Evolutionary conservation across 2,888 invertebrate genomes (phyloP).

Genomic region (Dione juno): DNA sequence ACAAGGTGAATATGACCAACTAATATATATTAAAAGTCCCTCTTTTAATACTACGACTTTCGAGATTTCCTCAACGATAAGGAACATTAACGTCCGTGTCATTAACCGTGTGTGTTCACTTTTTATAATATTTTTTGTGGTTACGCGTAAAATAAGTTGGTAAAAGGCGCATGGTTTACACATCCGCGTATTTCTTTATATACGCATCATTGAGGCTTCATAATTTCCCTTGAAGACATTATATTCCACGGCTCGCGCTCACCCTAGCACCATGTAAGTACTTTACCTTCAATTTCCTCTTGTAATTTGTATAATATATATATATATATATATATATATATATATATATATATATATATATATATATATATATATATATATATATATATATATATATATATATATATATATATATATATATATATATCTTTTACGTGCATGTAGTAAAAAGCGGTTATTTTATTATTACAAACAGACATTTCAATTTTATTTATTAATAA

Average conservation of each 20-base stretch:
- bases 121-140: constrained; percentile 59
- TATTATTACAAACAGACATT: too few relatives aligned
- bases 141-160: constrained; percentile 71
- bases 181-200: constrained; percentile 56
- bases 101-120: too few relatives aligned
- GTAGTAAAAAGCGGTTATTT: too few relatives aligned
- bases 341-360: too few relatives aligned
- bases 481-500: too few relatives aligned
- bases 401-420: too few relatives aligned
- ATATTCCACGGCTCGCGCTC: constrained; percentile 66
- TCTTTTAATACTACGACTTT: constrained; percentile 27
- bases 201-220: constrained; percentile 52
- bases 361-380: too few relatives aligned
- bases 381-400: too few relatives aligned
- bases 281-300: constrained; percentile 53
- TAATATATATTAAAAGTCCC: background rate
- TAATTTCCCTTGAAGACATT: constrained; percentile 70
- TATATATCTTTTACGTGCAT: too few relatives aligned
- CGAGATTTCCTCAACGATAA: constrained; percentile 44
- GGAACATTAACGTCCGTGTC: constrained; percentile 44
- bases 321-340: too few relatives aligned
- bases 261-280: constrained; percentile 56
- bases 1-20: too few relatives aligned
- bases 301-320: background rate
- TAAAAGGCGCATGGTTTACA: constrained; percentile 73